Evolutionary conservation across 2,888 invertebrate species (phyloP), one percentile per base, ranked within the genome.

Genomic region (Caenorhabditis drosophilae): DNA sequence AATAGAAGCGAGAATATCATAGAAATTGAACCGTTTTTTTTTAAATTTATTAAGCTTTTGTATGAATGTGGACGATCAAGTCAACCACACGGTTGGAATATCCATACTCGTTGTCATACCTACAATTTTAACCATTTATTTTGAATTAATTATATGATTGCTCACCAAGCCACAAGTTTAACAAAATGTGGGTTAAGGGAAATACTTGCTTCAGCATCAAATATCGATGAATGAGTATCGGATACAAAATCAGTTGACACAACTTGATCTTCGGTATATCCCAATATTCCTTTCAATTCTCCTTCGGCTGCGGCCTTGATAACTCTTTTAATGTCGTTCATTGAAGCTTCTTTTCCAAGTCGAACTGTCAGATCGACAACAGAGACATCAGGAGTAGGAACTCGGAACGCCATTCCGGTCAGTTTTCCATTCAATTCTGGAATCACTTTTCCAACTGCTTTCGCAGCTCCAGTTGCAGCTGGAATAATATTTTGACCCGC

Each of bases 401-500:
- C 96, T 85, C 96, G 91, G 92, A 97, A 96, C 73, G 96, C 94
- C 95, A 96, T 96, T 82, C 96, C 97, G 66, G 96, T 96, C 67
- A 97, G 88, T 86, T 96, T 96, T 77, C 86, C 84, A 70, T 88
- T 81, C 72, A 66, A 58, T 25, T 55, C 68, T 20, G 71, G 68
- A 16, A 71, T 56, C 16, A 73, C 62, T 87, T 98, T 98, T 79
- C 96, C 95, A 44, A 98, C 97, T 84, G 98, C 97, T 86, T 98
- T 98, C 71, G 97, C 97, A 67, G 98, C 98, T 68, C 97, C 97
- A 80, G 97, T 98, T 16, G 95, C 88, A 56, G 97, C 95, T 62
- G 98, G 97, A 87, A 98, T 98, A 88, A 98, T 97, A 87, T 98
- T 98, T 86, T 95, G 94, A 69, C 90, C 90, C 75, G 97, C 97